Percentiles rank a stretch among this genome's conserved stretches.
Evolutionary conservation across 2,888 invertebrate genomes (phyloP).

Genomic region (Beris morrisii): DNA sequence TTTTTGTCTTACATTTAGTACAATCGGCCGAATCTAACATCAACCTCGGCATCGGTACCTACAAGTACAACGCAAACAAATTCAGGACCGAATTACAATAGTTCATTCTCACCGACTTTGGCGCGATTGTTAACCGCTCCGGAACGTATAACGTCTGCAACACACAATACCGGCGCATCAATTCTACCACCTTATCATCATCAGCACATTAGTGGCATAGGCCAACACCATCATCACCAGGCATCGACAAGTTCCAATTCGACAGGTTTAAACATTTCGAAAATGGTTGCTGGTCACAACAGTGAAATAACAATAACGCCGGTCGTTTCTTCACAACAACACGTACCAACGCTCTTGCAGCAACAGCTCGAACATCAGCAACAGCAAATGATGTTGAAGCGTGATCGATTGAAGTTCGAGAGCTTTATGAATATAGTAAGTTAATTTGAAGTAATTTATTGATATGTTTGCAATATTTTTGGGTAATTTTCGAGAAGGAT

Average conservation of each 20-base stretch:
- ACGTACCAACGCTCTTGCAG: slow-evolving; percentile 42
- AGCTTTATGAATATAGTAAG: slow-evolving; percentile 42
- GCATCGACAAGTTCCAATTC: slow-evolving; percentile 19
- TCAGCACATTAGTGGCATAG: neutral
- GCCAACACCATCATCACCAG: slow-evolving; percentile 13
- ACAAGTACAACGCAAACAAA: slow-evolving; percentile 40
- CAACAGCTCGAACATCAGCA: slow-evolving; percentile 39
- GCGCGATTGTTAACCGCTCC: slow-evolving; percentile 76
- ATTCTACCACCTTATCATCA: slow-evolving; percentile 22
- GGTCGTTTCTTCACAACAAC: slow-evolving; percentile 48
- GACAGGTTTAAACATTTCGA: slow-evolving; percentile 47
- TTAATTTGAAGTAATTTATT: slow-evolving; percentile 19
- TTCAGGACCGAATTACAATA: slow-evolving; percentile 41
- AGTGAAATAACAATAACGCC: slow-evolving; percentile 67
- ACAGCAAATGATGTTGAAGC: slow-evolving; percentile 34
- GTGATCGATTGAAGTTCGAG: slow-evolving; percentile 39
- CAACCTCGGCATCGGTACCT: slow-evolving; percentile 34
- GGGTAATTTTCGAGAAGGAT: slow-evolving; percentile 44
- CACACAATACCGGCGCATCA: slow-evolving; percentile 8
- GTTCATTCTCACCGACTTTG: slow-evolving; percentile 68
- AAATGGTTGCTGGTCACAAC: slow-evolving; percentile 55
- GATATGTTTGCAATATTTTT: slow-evolving; percentile 20
- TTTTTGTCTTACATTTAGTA: slow-evolving; percentile 6
- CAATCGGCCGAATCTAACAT: slow-evolving; percentile 23
- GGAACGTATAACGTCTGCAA: slow-evolving; percentile 50